phyloP scores from a whole-genome alignment of 1,140 invertebrate species.

The Galleria mellonella region DNA sequence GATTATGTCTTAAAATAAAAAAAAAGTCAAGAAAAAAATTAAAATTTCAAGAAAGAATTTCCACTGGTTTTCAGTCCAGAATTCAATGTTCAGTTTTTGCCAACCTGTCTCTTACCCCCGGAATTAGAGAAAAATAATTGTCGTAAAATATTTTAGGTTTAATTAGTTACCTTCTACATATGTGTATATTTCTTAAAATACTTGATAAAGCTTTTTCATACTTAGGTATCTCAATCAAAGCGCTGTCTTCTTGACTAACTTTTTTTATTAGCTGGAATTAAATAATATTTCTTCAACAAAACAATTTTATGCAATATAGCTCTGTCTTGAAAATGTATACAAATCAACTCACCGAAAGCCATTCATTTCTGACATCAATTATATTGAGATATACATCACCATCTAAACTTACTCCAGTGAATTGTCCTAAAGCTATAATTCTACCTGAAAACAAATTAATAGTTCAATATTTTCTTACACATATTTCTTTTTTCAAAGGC shows the following conservation, averaged over 20 bases:
- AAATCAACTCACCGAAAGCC: slow-evolving; percentile 85
- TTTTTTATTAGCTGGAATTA: slow-evolving; percentile 85
- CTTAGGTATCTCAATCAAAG: slow-evolving; percentile 83
- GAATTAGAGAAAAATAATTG: neutral
- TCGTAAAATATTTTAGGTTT: neutral
- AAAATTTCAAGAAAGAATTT: too few species aligned
- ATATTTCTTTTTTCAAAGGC: too few species aligned
- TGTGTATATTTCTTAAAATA: slow-evolving; percentile 86
- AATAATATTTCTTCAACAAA: slow-evolving; percentile 6
- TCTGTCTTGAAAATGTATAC: slow-evolving; percentile 1
- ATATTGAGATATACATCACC: slow-evolving; percentile 92
- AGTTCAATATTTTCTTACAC: neutral
- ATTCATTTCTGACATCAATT: slow-evolving; percentile 92
- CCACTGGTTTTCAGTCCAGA: neutral
- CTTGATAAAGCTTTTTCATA: slow-evolving; percentile 90
- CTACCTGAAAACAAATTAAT: slow-evolving; percentile 69
- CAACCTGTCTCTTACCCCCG: neutral
- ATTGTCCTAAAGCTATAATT: slow-evolving; percentile 88
- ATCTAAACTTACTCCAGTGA: slow-evolving; percentile 91
- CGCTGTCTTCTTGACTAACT: slow-evolving; percentile 83
- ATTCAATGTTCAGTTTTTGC: neutral
- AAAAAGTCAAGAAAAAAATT: slow-evolving; percentile 2
- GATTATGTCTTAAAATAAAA: too few species aligned
- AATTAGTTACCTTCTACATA: slow-evolving; percentile 80
- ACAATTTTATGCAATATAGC: neutral